Evolutionary conservation across 2,888 invertebrate genomes (phyloP), one percentile per base, ranked within the genome.

Genomic region (Drosophila suboccidentalis): DNA sequence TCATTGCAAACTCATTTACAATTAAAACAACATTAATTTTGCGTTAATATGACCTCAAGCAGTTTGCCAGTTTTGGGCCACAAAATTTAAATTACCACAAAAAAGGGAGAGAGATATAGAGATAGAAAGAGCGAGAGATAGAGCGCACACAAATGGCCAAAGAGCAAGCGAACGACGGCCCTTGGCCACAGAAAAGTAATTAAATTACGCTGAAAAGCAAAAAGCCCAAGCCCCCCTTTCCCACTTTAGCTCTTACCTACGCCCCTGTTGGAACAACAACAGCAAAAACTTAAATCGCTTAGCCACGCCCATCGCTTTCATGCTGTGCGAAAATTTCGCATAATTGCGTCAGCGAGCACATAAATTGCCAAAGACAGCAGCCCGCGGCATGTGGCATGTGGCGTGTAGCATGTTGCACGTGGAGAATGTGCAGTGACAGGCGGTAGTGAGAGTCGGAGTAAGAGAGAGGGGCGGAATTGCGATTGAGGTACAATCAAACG

Each of bases 321-420:
- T 64, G 64, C 69, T 78, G 78, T 88, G 89, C 89, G 80, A 81
- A 90, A 86, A 88, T 83, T 86, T 89, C 83, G 90, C 88, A 89
- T 89, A 89, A 86, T 86, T 90, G 89, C 90, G 90, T 83, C 84
- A 78, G 86, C 89, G 74, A 80, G 72, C 89, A 78, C 90, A 87
- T 87, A 90, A 90, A 87, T 87, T 87, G 86, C 73, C 89, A 90
- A 89, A 88, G 86, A 87, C 90, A 87, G 72, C 89, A 72, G 82
- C 80, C 89, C 71, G 72, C 64, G 72, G 87, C 70, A 75, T 62
- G 61, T 53, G 34, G 72, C 74, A 67, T 66, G 51, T 47, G 29
- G 62, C 55, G 53, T 66, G 69, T 64, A 50, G 75, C 63, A 74
- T 64, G 60, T 61, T 58, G 66, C 75, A 69, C 66, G 66, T 65